phyloP scores from a whole-genome alignment of 2,797 vertebrate species.

The Florisuga fusca region DNA sequence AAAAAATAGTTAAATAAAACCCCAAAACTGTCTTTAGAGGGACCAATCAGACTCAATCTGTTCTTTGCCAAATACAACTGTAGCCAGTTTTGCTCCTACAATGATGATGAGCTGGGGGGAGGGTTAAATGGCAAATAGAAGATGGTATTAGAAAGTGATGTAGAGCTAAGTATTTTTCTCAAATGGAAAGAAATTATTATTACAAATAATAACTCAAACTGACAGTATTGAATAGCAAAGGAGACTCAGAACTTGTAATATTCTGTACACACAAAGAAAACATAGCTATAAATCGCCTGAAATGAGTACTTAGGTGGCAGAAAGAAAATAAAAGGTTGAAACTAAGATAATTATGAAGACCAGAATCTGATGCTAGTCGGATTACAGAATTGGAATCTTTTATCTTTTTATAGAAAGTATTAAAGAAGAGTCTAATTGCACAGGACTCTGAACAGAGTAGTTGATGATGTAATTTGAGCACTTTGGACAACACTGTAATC shows the following conservation, averaged over 20 bases:
- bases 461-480: not conserved
- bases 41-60: not conserved
- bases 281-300: not conserved
- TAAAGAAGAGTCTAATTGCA: not conserved
- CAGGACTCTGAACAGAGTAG: not conserved
- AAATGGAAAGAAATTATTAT: not conserved
- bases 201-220: not conserved
- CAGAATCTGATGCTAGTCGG: not conserved
- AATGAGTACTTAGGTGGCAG: not conserved
- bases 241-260: not conserved
- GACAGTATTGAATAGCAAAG: not conserved
- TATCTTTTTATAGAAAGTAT: not conserved
- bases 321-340: not conserved
- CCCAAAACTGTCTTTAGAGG: not conserved
- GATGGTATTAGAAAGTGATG: not conserved
- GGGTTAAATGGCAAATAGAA: not conserved
- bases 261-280: not conserved
- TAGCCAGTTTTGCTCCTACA: not conserved
- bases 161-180: not conserved
- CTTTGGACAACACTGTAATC: not conserved
- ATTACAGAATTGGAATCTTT: not conserved
- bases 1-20: not conserved
- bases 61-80: not conserved
- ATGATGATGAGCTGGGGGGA: not conserved
- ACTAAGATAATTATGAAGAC: slow-evolving; percentile 1